A percentile compares a stretch with the other conserved stretches of the same genome.
These are phyloP conservation scores for Cyclargus thomasi DNA, from an alignment of 1,140 invertebrate genomes.

Conservation along the genomic window DNA sequence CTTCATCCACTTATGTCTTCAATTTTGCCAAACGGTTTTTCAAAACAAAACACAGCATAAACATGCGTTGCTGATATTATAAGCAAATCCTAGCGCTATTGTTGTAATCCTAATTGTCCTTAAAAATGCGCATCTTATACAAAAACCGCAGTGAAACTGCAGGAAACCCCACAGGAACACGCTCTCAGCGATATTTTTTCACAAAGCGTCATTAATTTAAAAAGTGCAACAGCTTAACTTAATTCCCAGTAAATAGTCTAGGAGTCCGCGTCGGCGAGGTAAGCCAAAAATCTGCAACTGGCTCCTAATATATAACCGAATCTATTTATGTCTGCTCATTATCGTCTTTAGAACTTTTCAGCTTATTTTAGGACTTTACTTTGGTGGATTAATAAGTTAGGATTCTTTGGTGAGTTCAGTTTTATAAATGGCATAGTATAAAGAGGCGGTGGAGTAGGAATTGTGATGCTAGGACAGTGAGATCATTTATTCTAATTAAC, in stretches of 20 bases:
- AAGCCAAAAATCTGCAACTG: conserved; percentile 63
- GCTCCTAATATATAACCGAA: conserved; percentile 62
- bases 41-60: no score
- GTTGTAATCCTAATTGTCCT: neutral
- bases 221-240: conserved; percentile 46
- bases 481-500: no score
- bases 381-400: neutral
- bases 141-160: conserved; percentile 5
- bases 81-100: neutral
- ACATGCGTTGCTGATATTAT: no score
- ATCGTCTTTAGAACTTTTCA: conserved; percentile 39
- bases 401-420: neutral
- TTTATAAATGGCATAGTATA: no score
- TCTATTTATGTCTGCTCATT: conserved; percentile 63
- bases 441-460: no score
- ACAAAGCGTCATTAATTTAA: conserved; percentile 27
- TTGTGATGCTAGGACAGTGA: no score
- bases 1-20: no score
- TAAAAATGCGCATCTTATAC: neutral
- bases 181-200: conserved; percentile 19
- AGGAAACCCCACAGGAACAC: conserved; percentile 15
- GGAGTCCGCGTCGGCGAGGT: conserved; percentile 38
- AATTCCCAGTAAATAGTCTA: conserved; percentile 48
- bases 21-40: no score
- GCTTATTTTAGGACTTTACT: neutral